phyloP scores from a whole-genome alignment of 2,888 invertebrate species.

The Trichopria drosophilae region DNA sequence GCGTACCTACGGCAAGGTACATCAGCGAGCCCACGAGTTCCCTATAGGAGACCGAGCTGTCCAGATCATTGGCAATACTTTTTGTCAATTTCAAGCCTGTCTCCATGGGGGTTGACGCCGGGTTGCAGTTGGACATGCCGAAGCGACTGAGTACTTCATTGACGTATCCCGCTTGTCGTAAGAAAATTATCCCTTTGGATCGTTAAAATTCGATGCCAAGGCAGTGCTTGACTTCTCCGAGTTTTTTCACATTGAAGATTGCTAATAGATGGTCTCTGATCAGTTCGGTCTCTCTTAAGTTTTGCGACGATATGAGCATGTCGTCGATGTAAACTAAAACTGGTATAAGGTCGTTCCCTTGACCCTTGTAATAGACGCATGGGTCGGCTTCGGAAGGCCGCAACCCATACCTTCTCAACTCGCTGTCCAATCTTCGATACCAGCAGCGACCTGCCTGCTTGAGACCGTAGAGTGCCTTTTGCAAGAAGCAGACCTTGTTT shows the following conservation, averaged over 20 bases:
- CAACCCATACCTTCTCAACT: background rate
- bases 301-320: slow-evolving; percentile 9
- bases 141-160: slow-evolving; percentile 38
- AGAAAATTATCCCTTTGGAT: background rate
- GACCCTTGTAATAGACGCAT: slow-evolving; percentile 10
- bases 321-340: no score
- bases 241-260: slow-evolving; percentile 29
- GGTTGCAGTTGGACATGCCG: slow-evolving; percentile 38
- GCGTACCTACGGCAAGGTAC: no score
- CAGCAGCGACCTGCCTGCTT: slow-evolving; percentile 12
- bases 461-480: slow-evolving; percentile 21
- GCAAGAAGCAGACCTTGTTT: slow-evolving; percentile 15
- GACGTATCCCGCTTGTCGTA: slow-evolving; percentile 36
- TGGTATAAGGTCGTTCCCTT: slow-evolving; percentile 19
- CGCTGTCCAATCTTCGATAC: slow-evolving; percentile 6
- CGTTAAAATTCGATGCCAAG: slow-evolving; percentile 38
- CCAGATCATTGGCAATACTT: no score
- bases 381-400: slow-evolving; percentile 5
- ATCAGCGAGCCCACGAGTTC: no score
- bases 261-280: slow-evolving; percentile 7
- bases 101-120: slow-evolving; percentile 36
- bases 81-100: background rate
- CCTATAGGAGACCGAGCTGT: no score
- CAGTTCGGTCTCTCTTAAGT: background rate
- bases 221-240: slow-evolving; percentile 33